Evolutionary conservation across 2,888 invertebrate genomes (phyloP).

Genomic region (Caenorhabditis uteleia): DNA sequence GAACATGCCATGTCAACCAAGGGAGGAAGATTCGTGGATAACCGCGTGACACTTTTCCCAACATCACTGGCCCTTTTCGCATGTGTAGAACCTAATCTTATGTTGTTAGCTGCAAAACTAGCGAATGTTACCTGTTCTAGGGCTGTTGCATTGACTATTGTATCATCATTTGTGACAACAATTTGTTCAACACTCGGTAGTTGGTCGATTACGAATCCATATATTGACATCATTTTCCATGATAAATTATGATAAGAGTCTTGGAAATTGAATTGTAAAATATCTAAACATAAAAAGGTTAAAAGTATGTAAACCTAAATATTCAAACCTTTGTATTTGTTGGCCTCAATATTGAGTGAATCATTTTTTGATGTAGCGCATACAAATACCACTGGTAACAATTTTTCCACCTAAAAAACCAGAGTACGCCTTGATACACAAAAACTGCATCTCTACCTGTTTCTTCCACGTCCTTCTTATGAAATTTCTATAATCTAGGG

Average conservation of each 20-base stretch:
- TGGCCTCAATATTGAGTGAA: slow-evolving; percentile 39
- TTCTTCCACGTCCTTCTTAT: slow-evolving; percentile 65
- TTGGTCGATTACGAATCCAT: slow-evolving; percentile 58
- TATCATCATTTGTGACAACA: slow-evolving; percentile 64
- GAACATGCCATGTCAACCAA: slow-evolving; percentile 68
- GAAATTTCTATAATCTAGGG: slow-evolving; percentile 57
- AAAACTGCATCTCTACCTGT: slow-evolving; percentile 11
- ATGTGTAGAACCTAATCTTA: slow-evolving; percentile 26
- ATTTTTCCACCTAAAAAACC: slow-evolving; percentile 34
- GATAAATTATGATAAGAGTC: slow-evolving; percentile 67
- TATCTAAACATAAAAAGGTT: slow-evolving; percentile 53
- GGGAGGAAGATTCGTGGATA: slow-evolving; percentile 67
- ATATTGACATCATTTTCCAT: slow-evolving; percentile 68
- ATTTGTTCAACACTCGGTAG: slow-evolving; percentile 50
- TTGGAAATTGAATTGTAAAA: slow-evolving; percentile 66
- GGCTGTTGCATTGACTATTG: slow-evolving; percentile 66
- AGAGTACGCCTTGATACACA: neutral
- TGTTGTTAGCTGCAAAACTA: neutral
- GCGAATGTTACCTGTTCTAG: slow-evolving; percentile 44
- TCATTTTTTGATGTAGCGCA: slow-evolving; percentile 44
- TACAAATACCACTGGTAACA: slow-evolving; percentile 52
- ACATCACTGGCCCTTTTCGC: slow-evolving; percentile 45
- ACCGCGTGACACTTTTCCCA: slow-evolving; percentile 67
- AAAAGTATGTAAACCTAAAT: no score
- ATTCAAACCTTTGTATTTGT: slow-evolving; percentile 38